Evolutionary conservation across 1,140 invertebrate genomes (phyloP), one percentile per base, ranked within the genome.

Genomic region (Aplysia californica): DNA sequence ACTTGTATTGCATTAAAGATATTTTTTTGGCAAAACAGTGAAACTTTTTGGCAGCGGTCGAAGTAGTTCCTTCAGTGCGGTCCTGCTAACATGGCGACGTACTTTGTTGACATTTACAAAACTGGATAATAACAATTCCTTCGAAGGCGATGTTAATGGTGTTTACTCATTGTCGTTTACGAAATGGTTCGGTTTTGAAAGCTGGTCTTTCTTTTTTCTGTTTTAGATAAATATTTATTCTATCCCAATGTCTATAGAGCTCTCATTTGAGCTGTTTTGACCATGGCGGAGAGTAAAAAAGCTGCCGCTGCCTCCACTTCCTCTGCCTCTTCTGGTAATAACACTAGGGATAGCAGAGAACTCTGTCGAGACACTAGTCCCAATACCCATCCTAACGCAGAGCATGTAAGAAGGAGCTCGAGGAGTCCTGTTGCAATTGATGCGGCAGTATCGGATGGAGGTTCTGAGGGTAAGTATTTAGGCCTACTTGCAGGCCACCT

Each of bases 21-120:
- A n/a, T n/a, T n/a, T n/a, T n/a, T n/a, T n/a, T n/a, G n/a, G n/a
- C n/a, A n/a, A n/a, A n/a, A n/a, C n/a, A n/a, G n/a, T n/a, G n/a
- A n/a, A n/a, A n/a, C n/a, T n/a, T n/a, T n/a, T n/a, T n/a, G n/a
- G n/a, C n/a, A n/a, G n/a, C n/a, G n/a, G 5, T 61, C 35, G 35
- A 29, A 3, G 58, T 29, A 31, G 23, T 26, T 36, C 15, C 0
- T 41, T 68, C 15, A 3, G 29, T 75, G 72, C 72, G 36, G 72
- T 2, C 36, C 31, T 29, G 38, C 59, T 36, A 75, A 44, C 61
- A 75, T 75, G 72, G 72, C 72, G 58, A 66, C 72, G 21, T 38
- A 75, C 59, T 75, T 75, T 75, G 72, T 75, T 75, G 72, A 75
- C 72, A 75, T 73, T 39, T 31, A 41, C 44, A 5, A 18, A 15